A percentile compares a stretch with the other conserved stretches of the same genome.
These are phyloP conservation scores for Dreissena rostriformis DNA, from an alignment of 1,140 invertebrate species.

Conservation along the genomic window DNA sequence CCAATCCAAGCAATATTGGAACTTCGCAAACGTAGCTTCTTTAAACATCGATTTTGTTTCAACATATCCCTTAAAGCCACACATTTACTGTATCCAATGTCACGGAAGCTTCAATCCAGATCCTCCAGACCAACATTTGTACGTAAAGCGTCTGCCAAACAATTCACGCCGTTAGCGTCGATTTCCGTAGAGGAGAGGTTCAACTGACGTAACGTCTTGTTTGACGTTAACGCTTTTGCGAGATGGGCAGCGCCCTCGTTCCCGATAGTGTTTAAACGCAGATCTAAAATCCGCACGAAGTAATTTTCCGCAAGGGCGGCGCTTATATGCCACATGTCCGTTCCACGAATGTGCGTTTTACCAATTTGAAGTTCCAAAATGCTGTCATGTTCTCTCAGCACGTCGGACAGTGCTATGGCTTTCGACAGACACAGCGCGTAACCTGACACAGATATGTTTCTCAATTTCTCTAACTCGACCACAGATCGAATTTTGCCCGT, in stretches of 20 bases:
- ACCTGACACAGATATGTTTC: constrained; percentile 71
- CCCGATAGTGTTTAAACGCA: constrained; percentile 75
- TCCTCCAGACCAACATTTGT: constrained; percentile 67
- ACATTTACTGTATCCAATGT: constrained; percentile 73
- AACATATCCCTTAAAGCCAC: constrained; percentile 73
- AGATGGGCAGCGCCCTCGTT: constrained; percentile 69
- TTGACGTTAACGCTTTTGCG: constrained; percentile 66
- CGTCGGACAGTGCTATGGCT: constrained; percentile 63
- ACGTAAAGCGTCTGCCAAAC: constrained; percentile 65
- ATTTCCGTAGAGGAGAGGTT: constrained; percentile 77
- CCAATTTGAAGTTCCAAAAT: constrained; percentile 74
- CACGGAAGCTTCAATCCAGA: constrained; percentile 76
- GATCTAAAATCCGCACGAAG: constrained; percentile 69
- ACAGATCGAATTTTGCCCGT: constrained; percentile 70
- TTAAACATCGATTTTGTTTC: constrained; percentile 70
- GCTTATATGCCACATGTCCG: constrained; percentile 67
- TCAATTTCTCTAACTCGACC: constrained; percentile 71
- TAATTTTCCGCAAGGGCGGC: constrained; percentile 63
- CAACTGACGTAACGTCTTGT: constrained; percentile 67
- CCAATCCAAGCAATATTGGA: constrained; percentile 72
- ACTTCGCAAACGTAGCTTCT: constrained; percentile 72
- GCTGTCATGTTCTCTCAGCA: constrained; percentile 68
- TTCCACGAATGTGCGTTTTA: constrained; percentile 72
- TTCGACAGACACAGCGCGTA: constrained; percentile 67
- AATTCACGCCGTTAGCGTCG: constrained; percentile 65